Evolutionary conservation across 2,113 vertebrate species (phyloP).

Genomic region (Ageneiosus marmoratus): DNA sequence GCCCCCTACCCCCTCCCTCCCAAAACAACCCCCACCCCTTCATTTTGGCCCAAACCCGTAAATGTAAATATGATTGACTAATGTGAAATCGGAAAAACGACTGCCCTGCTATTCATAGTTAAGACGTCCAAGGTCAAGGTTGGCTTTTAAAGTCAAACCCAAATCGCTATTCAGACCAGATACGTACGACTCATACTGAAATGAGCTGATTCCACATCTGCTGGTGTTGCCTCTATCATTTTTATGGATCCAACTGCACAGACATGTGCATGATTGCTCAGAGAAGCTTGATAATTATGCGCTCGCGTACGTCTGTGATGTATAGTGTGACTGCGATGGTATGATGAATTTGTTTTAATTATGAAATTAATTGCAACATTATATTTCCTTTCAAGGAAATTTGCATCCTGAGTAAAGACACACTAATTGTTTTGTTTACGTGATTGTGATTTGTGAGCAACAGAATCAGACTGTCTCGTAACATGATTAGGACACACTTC

Average conservation of each 20-base stretch:
- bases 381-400: conserved; percentile 25
- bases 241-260: not conserved
- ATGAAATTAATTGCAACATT: conserved; percentile 22
- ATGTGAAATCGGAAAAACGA: conserved; percentile 23
- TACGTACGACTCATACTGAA: not conserved
- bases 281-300: conserved; percentile 3
- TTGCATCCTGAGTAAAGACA: not conserved
- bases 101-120: conserved; percentile 5
- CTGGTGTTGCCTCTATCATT: not conserved
- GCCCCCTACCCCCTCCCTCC: not conserved
- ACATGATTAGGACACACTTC: not conserved
- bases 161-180: not conserved
- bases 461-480: not conserved
- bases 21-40: too few species aligned
- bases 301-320: not conserved
- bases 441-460: conserved; percentile 12
- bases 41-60: not conserved
- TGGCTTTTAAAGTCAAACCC: not conserved
- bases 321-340: not conserved
- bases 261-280: not conserved
- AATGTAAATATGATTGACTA: conserved; percentile 19
- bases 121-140: not conserved
- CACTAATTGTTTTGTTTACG: conserved; percentile 33
- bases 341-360: conserved; percentile 15
- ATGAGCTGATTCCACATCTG: not conserved